Base-by-base conservation (phyloP, 2,888 invertebrate species). In the Nipponacmea schrenckii region DNA sequence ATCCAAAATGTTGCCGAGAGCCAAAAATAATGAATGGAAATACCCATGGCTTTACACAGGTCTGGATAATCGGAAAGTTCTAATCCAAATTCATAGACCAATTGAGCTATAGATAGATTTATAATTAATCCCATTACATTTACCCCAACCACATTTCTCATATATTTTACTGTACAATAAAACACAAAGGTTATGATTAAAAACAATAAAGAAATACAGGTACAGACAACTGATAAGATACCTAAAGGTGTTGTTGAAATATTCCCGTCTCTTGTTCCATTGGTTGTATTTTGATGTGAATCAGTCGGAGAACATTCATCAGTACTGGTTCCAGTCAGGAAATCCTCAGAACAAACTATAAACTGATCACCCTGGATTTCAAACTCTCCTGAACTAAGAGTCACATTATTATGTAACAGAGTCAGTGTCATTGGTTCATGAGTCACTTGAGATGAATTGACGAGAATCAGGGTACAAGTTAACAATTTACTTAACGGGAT, bases 11-110 rank as follows among this genome's bases (percentile, higher is more conserved):
- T 56, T 20, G 56, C 20, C 24, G 56, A 56, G 2, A 56, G 24
- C 56, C 56, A 56, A 56, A 56, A 56, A 56, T 56, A 56, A 14
- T 56, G 56, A 56, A 56, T 56, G 24, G 24, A 24, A 14, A 56
- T 56, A 14, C 56, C 56, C 56, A 56, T 56, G 12, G 56, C 56
- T 56, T 56, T 20, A 56, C 56, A 56, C 0, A 56, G 56, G 12
- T 24, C 24, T 17, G 20, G 56, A 24, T 56, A 56, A 20, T 56
- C 56, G 2, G 15, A 24, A 8, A 56, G 8, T 56, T 56, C 56
- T 56, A 56, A 56, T 56, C 56, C 56, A 24, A 56, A 56, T 24
- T 56, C 56, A 24, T 56, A 56, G 24, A 56, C 20, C 10, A 24
- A 20, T 24, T 56, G 56, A 24, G 56, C 14, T 24, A 56, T 24